Percentiles rank a stretch among this genome's conserved stretches.
phyloP scores from a whole-genome alignment of 2,797 vertebrate species.

The Lithobates sylvaticus region DNA sequence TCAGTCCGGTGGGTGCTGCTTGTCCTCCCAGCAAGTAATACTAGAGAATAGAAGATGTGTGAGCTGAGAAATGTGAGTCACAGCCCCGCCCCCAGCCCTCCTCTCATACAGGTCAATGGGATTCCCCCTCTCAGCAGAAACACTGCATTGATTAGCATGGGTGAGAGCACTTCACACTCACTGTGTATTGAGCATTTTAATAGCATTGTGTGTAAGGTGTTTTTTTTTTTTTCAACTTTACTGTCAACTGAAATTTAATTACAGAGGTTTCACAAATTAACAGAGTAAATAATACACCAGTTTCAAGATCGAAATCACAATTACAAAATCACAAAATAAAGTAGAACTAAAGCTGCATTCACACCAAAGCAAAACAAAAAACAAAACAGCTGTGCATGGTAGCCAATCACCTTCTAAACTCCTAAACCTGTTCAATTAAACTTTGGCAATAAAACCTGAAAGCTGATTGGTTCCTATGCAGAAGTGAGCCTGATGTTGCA shows the following conservation, averaged over 20 bases:
- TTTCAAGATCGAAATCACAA: no score
- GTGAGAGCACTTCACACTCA: not conserved
- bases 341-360: no score
- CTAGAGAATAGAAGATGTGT: not conserved
- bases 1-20: not conserved
- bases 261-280: not conserved
- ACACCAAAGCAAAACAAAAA: no score
- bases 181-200: not conserved
- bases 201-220: not conserved
- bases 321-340: no score
- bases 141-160: not conserved
- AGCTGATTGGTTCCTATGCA: no score
- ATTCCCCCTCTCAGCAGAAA: not conserved
- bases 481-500: no score
- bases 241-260: not conserved
- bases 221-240: not conserved
- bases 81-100: not conserved
- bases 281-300: no score
- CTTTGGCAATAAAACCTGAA: no score
- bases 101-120: not conserved
- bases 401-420: no score
- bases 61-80: not conserved
- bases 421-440: no score
- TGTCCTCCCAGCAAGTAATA: not conserved
- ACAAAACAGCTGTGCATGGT: no score